Evolutionary conservation across 1,140 invertebrate genomes (phyloP), one percentile per base, ranked within the genome.

Genomic region (Hyphantria cunea): DNA sequence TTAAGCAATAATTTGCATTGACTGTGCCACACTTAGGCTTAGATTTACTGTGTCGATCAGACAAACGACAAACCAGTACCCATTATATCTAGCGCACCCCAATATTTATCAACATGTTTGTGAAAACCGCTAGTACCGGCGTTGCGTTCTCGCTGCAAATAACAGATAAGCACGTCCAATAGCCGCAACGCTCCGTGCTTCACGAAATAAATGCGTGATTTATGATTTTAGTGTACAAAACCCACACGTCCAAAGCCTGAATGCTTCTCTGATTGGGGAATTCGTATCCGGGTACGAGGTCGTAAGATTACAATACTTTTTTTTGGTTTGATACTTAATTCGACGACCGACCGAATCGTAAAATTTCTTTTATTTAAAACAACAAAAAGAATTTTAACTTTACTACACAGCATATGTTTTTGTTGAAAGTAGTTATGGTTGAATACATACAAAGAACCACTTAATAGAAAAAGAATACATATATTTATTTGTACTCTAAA

Each of bases 151-250:
- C 72, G 65, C 72, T 86, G 84, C 84, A 84, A 88, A 86, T 78
- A 85, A 72, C 77, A 82, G 85, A 88, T 88, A 86, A 88, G 85
- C 84, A 85, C 85, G 85, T 82, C 71, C 70, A 68, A 65, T 60
- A 67, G 74, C 81, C 84, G 68, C 85, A 84, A 59, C 73, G 63
- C 68, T 66, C 75, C 82, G 85, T 82, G 82, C 78, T 62, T 72
- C 77, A 71, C 78, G 76, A 81, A 83, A 89, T 86, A 86, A 86
- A 86, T 80, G 80, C 76, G 74, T 89, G 84, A 89, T 89, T 89
- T 89, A 88, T 85, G 76, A 81, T 78, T 82, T 77, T 78, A 75
- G 76, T 78, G 69, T 61, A 76, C 70, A 73, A 77, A 74, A 54
- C 56, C 56, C 56, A 47, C 48, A 54, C 42, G 55, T 42, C 12